Evolutionary conservation across 2,113 vertebrate genomes (phyloP), one percentile per base, ranked within the genome.

Genomic region (Ameiurus melas): DNA sequence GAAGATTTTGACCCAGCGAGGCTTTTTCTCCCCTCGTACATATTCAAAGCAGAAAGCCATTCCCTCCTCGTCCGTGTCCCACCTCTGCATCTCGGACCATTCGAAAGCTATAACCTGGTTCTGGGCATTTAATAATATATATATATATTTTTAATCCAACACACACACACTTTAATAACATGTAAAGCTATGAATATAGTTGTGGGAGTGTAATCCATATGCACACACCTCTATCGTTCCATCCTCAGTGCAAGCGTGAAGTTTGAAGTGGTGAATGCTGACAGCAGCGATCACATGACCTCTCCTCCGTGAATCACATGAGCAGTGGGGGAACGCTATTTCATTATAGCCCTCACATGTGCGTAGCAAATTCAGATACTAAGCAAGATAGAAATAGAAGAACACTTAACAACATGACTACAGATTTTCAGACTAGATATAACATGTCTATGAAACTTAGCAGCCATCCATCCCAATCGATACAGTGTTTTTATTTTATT

Each of bases 31-130:
- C 14, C 96, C 97, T 33, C 98, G 94, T 1, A 97, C 96, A 1
- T 99, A 99, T 57, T 99, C 98, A 0, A 99, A 99, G 84, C 98
- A 99, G 92, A 99, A 99, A 0, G 98, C 98, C 97, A 98, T 99
- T 0, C 98, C 98, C 93, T 99, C 98, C 90, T 99, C 98, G 0
- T 99, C 98, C 0, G 97, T 99, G 94, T 99, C 98, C 98, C 98
- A 99, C 66, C 97, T 96, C 94, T 99, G 98, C 98, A 99, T 99
- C 94, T 99, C 98, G 0, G 93, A 96, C 98, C 98, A 99, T 77
- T 98, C 97, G 7, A 99, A 99, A 0, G 96, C 95, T 6, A 99
- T 99, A 47, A 99, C 98, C 94, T 99, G 98, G 94, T 98, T 99
- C 98, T 99, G 91, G 0, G 55, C 20, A 60, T 22, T 60, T 7